Evolutionary conservation across 2,797 vertebrate species (phyloP), one percentile per base, ranked within the genome.

Genomic region (Sebastes nivosus): DNA sequence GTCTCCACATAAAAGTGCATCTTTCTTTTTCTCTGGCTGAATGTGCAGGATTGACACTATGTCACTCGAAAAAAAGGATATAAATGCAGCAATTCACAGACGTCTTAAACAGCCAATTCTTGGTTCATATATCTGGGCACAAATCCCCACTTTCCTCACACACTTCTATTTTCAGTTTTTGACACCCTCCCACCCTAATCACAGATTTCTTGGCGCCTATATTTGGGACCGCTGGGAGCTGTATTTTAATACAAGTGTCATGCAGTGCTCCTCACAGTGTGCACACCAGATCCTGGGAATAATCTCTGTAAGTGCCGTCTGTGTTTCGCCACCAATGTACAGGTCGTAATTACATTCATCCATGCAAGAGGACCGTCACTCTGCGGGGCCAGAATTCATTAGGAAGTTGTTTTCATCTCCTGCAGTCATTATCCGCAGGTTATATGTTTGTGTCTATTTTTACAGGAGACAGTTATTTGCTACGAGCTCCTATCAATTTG

Each of bases 321-420:
- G 63, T 78, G 71, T 87, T 69, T 36, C 58, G 82, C 76, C 82
- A 46, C 73, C 46, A 67, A 77, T 60, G 72, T 63, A 74, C 71
- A 75, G 50, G 25, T 72, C 8, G 5, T 88, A 80, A 88, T 92
- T 82, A 77, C 66, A 87, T 88, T 80, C 79, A 88, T 88, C 79
- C 76, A 84, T 84, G 82, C 72, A 79, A 16, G 68, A 76, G 68
- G 52, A 74, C 72, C 57, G 27, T 77, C 83, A 24, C 78, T 82
- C 72, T 30, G 63, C 82, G 63, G 75, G 67, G 72, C 54, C 78
- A 59, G 79, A 81, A 85, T 77, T 86, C 80, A 85, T 83, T 81
- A 64, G 54, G n/a, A 81, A 63, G 46, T 63, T 75, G 73, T 72
- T 87, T 86, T 66, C 42, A 58, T 83, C 69, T 71, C 65, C 64